Evolutionary conservation across 2,113 vertebrate genomes (phyloP), one percentile per base, ranked within the genome.

Genomic region (Ictidomys tridecemlineatus): DNA sequence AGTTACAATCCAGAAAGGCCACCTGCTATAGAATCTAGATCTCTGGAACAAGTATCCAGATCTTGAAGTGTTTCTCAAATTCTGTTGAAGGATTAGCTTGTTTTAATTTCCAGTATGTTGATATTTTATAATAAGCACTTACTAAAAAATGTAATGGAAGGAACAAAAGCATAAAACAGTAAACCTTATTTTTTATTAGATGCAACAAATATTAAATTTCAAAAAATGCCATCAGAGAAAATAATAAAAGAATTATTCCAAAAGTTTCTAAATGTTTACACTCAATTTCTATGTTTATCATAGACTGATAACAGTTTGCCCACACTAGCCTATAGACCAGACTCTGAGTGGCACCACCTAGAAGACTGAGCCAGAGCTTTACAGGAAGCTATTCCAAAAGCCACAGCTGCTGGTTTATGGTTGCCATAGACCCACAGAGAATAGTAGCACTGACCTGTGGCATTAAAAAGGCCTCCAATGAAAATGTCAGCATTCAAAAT

Each of bases 51-150:
- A 14, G 42, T 72, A 65, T 93, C 32, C 17, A 72, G 53, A 34
- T 91, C 53, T 91, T 87, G 45, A 58, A 42, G 18, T 37, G 14
- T 85, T 92, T 80, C 88, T 93, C 65, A 92, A 84, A 85, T 32
- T 82, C 61, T 13, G 37, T 22, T 78, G 24, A 94, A 73, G 18
- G 67, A 72, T 39, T 7, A 87, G 10, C 63, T 89, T 73, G 8
- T 67, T 39, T 6, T 4, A 30, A 85, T 74, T 85, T 95, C 74
- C 10, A 85, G 18, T 51, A 70, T 58, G 34, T 18, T 76, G 53
- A 6, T n/a, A n/a, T 89, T 96, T 89, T 89, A 37, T 72, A 32
- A 74, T 70, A 42, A 6, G 20, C 10, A 77, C 26, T 76, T 89
- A 63, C 56, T 85, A 73, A 48, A 89, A 91, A 67, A 28, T 84